phyloP scores from a whole-genome alignment of 2,113 vertebrate species.

The Pterocles orientalis region DNA sequence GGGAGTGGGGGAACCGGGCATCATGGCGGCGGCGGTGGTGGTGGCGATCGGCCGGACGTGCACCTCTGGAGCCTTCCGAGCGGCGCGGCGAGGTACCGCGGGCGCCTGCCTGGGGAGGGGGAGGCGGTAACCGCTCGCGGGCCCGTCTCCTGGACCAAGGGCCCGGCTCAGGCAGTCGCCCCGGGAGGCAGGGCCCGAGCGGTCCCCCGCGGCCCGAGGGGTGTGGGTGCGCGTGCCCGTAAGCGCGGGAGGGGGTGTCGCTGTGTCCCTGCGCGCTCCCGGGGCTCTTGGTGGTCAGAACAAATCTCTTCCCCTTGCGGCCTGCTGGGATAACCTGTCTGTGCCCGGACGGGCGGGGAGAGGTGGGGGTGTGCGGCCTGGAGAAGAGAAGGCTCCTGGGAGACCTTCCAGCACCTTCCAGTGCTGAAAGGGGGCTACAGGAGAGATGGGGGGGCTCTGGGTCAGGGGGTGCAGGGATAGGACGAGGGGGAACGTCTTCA shows the following conservation, averaged over 20 bases:
- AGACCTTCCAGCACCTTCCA: too few species aligned
- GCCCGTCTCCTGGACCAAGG: background rate
- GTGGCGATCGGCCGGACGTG: background rate
- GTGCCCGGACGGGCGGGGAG: too few species aligned
- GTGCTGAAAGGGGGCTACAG: too few species aligned
- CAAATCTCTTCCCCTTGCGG: background rate
- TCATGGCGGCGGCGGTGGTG: conserved; percentile 19
- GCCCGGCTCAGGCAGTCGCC: too few species aligned
- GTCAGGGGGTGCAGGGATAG: too few species aligned
- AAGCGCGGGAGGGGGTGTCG: background rate
- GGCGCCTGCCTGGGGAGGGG: background rate
- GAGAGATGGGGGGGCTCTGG: too few species aligned
- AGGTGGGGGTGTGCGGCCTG: too few species aligned
- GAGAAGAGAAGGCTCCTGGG: too few species aligned
- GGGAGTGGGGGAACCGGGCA: background rate
- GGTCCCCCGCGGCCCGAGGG: rapidly evolving
- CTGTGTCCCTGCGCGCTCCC: background rate
- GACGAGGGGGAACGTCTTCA: too few species aligned
- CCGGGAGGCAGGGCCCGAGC: background rate
- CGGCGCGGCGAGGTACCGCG: background rate
- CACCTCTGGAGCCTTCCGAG: background rate
- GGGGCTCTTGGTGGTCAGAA: background rate
- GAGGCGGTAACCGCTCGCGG: rapidly evolving
- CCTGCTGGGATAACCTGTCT: too few species aligned
- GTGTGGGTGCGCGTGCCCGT: rapidly evolving